These are phyloP conservation scores for Calliphora vomitoria DNA, from an alignment of 2,888 invertebrate genomes.

Conservation along the genomic window DNA sequence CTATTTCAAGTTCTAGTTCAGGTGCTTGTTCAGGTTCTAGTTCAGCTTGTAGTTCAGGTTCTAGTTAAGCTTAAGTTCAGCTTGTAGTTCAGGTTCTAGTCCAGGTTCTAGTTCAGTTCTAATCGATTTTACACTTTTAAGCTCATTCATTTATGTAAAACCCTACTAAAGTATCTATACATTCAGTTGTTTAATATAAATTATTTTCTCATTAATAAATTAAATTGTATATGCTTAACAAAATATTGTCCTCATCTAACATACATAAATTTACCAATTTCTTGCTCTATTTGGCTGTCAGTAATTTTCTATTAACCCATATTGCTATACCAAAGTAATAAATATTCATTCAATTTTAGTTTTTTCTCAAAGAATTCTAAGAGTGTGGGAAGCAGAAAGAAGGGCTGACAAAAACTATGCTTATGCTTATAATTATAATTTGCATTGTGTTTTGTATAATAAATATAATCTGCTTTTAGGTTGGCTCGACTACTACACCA, in stretches of 20 bases:
- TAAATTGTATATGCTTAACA: not conserved
- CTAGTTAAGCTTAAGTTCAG: no score
- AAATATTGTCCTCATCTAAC: not conserved
- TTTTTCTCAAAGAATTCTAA: not conserved
- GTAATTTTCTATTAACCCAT: slow-evolving; percentile 58
- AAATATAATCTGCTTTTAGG: slow-evolving; percentile 39
- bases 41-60: no score
- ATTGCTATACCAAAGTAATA: slow-evolving; percentile 47
- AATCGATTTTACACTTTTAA: no score
- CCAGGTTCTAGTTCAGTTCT: no score
- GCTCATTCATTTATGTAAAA: no score
- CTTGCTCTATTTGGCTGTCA: slow-evolving; percentile 52
- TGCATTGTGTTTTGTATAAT: slow-evolving; percentile 25
- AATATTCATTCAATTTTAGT: slow-evolving; percentile 34
- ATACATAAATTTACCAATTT: slow-evolving; percentile 48
- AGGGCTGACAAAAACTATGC: slow-evolving; percentile 11
- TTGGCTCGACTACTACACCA: not conserved
- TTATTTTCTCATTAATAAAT: not conserved
- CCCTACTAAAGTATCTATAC: no score
- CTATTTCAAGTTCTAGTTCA: no score
- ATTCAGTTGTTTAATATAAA: not conserved
- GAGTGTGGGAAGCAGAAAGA: not conserved
- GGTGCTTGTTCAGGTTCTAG: no score
- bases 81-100: no score
- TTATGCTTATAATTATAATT: slow-evolving; percentile 55